These are phyloP conservation scores for Metaphire vulgaris DNA, from an alignment of 1,140 invertebrate species.

Conservation along the genomic window DNA sequence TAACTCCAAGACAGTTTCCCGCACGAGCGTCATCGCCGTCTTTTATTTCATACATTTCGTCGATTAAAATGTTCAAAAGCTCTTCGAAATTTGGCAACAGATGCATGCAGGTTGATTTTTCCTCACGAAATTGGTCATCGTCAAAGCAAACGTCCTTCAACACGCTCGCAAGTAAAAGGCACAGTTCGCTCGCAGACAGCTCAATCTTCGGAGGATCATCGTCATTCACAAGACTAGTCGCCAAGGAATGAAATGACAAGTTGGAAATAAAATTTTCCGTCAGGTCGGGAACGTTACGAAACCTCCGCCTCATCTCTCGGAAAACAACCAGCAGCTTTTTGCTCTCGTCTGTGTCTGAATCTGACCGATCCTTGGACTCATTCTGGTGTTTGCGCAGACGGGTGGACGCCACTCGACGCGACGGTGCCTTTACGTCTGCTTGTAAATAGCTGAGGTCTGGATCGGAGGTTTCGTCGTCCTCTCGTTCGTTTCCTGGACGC, in stretches of 20 bases:
- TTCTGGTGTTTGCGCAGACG: neutral
- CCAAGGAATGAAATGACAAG: neutral
- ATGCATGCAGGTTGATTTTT: neutral
- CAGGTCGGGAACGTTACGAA: neutral
- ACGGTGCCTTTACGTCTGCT: neutral
- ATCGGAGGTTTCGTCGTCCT: neutral
- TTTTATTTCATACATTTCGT: neutral
- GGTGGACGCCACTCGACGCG: neutral
- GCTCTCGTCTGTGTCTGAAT: neutral
- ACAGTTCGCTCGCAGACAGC: neutral
- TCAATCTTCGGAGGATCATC: neutral
- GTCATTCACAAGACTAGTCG: neutral
- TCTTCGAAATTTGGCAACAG: neutral
- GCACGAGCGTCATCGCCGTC: neutral
- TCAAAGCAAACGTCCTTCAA: constrained; percentile 2
- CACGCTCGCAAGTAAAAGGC: neutral
- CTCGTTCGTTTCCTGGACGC: neutral
- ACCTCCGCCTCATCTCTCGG: neutral
- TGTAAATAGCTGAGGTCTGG: neutral
- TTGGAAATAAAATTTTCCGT: neutral
- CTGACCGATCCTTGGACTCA: neutral
- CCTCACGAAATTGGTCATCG: neutral
- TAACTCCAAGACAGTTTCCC: neutral
- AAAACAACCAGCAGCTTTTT: neutral
- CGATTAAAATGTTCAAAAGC: neutral